Percentiles rank a stretch among this genome's conserved stretches.
phyloP scores from a whole-genome alignment of 2,797 vertebrate genomes.

The Epinephelus coioides region DNA sequence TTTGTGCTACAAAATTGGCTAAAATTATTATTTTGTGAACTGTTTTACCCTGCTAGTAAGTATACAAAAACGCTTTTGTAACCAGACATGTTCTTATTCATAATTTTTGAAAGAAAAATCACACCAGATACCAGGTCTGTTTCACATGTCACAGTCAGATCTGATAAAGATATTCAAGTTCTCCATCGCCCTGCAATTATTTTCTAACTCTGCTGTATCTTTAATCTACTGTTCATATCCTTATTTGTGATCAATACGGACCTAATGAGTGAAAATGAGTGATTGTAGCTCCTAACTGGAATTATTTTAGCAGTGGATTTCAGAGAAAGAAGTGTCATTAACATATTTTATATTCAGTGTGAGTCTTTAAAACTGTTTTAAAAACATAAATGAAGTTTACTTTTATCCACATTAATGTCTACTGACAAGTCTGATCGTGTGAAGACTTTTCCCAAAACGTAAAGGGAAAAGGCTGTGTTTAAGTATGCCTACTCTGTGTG shows the following conservation, averaged over 20 bases:
- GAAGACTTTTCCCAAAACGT: slow-evolving; percentile 60
- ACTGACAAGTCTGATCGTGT: neutral
- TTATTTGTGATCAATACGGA: too few species aligned
- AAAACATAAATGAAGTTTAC: too few species aligned
- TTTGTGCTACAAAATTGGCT: neutral
- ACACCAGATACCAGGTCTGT: neutral
- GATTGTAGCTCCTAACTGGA: neutral
- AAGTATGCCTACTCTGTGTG: slow-evolving; percentile 1
- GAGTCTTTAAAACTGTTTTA: neutral
- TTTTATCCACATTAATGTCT: neutral
- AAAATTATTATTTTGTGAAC: too few species aligned
- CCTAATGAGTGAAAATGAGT: neutral
- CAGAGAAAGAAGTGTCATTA: neutral
- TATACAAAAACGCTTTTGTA: neutral
- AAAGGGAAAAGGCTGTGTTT: slow-evolving; percentile 58
- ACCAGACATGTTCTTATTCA: neutral
- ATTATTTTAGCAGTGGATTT: neutral
- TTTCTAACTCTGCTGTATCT: too few species aligned
- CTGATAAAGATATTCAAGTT: neutral
- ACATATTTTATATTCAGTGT: too few species aligned
- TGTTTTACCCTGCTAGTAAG: neutral
- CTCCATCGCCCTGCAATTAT: too few species aligned
- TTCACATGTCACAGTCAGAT: neutral
- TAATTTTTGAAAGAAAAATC: too few species aligned
- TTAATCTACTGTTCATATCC: too few species aligned